These are phyloP conservation scores for Netelia melanura DNA, from an alignment of 2,888 invertebrate genomes.

Conservation along the genomic window DNA sequence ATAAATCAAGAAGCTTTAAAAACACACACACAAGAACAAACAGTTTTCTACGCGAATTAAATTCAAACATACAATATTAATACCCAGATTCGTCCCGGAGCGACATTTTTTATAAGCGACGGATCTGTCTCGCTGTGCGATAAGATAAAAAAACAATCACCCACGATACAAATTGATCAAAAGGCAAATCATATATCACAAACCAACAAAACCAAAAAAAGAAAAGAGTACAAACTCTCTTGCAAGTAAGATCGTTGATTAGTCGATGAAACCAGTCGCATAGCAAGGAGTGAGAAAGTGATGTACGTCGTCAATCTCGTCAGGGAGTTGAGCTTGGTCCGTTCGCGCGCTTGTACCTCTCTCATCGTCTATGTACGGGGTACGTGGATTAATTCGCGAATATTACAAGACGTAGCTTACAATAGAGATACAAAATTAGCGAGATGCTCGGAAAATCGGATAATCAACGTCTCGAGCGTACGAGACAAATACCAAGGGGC, in stretches of 20 bases:
- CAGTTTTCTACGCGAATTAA: not conserved
- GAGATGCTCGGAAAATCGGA: constrained; percentile 20
- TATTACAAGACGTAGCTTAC: not conserved
- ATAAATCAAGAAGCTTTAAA: not conserved
- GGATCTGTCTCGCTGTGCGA: not conserved
- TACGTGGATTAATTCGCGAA: constrained; percentile 19
- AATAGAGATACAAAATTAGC: not conserved
- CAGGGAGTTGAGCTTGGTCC: constrained; percentile 43
- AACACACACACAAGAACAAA: not conserved
- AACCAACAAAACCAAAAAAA: not conserved
- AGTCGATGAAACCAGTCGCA: constrained; percentile 7
- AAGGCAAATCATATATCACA: not conserved
- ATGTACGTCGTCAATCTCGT: constrained; percentile 45
- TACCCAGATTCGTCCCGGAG: not conserved
- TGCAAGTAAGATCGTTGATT: constrained; percentile 31
- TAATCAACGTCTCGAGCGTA: constrained; percentile 38
- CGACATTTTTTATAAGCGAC: not conserved
- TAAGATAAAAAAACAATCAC: not conserved
- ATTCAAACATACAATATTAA: not conserved
- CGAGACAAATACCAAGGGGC: constrained; percentile 19
- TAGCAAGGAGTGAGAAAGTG: constrained; percentile 49
- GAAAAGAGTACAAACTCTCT: not conserved
- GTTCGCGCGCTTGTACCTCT: constrained; percentile 31
- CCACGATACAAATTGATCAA: not conserved
- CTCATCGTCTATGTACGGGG: not conserved